Conservation (phyloP, 2,888 invertebrate genomes). For the Tenthredo notha region DNA sequence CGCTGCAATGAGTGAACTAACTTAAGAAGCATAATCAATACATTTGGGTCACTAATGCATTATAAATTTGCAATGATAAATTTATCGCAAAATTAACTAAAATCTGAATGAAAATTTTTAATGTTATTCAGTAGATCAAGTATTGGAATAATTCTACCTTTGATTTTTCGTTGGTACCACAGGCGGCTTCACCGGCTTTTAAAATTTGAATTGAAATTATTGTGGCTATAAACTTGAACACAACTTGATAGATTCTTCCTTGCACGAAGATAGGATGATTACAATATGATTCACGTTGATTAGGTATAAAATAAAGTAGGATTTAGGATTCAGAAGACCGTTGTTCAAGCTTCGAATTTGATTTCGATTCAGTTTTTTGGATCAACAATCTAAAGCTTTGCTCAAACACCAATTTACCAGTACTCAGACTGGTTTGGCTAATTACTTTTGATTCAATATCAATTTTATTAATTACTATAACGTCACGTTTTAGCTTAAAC, state of each 20-base stretch:
- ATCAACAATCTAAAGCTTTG: conserved; percentile 1
- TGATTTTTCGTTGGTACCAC: neutral
- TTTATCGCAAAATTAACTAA: neutral
- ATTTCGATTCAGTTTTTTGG: neutral
- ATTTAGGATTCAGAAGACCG: neutral
- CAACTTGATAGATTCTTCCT: neutral
- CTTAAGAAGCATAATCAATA: too few species aligned
- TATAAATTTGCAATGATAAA: neutral
- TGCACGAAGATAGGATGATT: neutral
- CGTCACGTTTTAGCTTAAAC: neutral
- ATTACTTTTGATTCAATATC: neutral
- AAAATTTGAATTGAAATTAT: neutral
- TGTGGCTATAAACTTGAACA: neutral
- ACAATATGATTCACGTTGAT: neutral
- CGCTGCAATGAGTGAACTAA: too few species aligned
- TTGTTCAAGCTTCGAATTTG: neutral
- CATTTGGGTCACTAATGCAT: too few species aligned
- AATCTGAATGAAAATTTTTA: neutral
- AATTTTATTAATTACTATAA: neutral
- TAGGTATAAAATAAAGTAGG: neutral
- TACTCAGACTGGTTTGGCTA: neutral
- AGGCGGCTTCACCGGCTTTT: neutral
- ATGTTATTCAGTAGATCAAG: neutral
- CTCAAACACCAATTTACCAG: neutral
- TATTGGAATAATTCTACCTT: neutral